A percentile compares a stretch with the other conserved stretches of the same genome.
Conservation (phyloP, 2,113 vertebrate species). For the Hemiscyllium ocellatum region DNA sequence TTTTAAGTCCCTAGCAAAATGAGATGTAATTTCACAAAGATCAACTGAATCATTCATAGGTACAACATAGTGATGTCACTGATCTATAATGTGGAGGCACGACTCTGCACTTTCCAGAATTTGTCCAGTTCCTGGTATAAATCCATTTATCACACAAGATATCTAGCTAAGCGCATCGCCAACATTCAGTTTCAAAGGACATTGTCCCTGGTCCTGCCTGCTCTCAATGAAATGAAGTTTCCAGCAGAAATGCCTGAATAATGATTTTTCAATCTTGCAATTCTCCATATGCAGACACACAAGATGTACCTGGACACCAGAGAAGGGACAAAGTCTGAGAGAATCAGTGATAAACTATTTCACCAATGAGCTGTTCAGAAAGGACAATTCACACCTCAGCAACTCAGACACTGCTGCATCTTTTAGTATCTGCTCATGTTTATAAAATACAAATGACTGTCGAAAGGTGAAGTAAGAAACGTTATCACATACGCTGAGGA, state of each 20-base stretch:
- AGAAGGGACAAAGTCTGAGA: not conserved
- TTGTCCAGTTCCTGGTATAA: not conserved
- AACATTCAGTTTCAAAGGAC: not conserved
- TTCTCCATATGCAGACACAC: not conserved
- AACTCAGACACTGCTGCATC: not conserved
- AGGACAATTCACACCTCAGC: not conserved
- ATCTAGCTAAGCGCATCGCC: not conserved
- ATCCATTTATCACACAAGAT: not conserved
- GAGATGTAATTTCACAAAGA: not conserved
- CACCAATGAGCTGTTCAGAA: not conserved
- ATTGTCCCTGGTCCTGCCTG: not conserved
- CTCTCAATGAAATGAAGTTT: not conserved
- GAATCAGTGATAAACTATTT: not conserved
- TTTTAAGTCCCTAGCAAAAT: not conserved
- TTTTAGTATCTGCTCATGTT: not conserved
- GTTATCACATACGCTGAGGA: conserved; percentile 82
- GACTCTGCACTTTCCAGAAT: not conserved
- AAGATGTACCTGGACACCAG: not conserved
- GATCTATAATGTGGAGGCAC: not conserved
- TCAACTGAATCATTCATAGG: not conserved
- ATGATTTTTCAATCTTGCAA: not conserved
- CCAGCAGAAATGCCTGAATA: not conserved
- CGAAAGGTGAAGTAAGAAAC: conserved; percentile 1
- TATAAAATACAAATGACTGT: not conserved
- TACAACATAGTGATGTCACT: not conserved